Evolutionary conservation across 2,113 vertebrate genomes (phyloP), one percentile per base, ranked within the genome.

Genomic region (Alethe diademata): DNA sequence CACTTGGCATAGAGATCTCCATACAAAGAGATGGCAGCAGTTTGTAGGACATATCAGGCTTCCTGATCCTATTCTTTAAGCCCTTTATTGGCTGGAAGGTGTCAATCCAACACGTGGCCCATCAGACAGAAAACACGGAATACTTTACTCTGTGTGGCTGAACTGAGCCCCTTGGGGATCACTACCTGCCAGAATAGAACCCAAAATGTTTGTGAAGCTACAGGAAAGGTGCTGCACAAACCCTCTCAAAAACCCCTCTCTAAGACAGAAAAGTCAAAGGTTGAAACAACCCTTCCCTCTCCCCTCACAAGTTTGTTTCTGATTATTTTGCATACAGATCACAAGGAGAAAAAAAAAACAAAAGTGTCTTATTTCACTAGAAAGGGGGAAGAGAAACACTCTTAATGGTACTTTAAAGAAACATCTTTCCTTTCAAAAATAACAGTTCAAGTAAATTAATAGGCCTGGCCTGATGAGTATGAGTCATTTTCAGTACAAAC

Each of bases 401-500:
- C 36, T 90, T 91, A 60, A 94, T 86, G 56, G n/a, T 72, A 78
- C 73, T 93, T 84, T 69, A 87, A 92, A 90, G 72, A 84, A 78
- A 78, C 25, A 19, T 64, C 23, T 83, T 90, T 73, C 85, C 60
- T 78, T 95, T 94, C 75, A 93, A 92, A 92, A 96, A 35, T 83
- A 92, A 88, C 48, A 76, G 17, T 57, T 88, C 14, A 88, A 94
- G 29, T 57, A 81, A 92, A 90, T 90, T 84, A 96, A 90, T 80
- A 72, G 51, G 69, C 53, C 65, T 40, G 43, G 28, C 45, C 82
- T 60, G 75, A 86, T 5, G 64, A 45, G n/a, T 36, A 80, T 78
- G 90, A 96, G 57, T 97, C 82, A 93, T 61, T 93, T 92, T 86
- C 45, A 70, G 28, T 48, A 84, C n/a, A 95, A 92, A 84, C 56